These are phyloP conservation scores for Colostygia pectinataria DNA, from an alignment of 2,888 invertebrate genomes.

Conservation along the genomic window DNA sequence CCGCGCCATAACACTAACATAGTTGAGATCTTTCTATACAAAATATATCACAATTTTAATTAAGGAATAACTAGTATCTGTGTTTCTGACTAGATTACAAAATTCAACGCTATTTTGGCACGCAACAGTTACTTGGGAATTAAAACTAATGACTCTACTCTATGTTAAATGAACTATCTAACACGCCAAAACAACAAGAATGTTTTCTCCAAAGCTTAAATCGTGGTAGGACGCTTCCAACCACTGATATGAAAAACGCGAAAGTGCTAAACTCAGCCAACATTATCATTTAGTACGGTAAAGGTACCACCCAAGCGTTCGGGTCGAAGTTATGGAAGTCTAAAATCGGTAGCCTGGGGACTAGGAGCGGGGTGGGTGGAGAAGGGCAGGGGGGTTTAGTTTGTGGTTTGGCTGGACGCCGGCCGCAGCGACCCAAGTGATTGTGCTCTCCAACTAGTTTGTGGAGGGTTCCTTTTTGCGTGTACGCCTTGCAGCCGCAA, in stretches of 20 bases:
- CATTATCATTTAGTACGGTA: conserved; percentile 49
- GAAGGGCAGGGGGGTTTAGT: conserved; percentile 34
- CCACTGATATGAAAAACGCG: conserved; percentile 2
- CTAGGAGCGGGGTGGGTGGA: conserved; percentile 58
- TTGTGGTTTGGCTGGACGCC: conserved; percentile 47
- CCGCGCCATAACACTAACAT: neutral
- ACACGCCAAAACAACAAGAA: neutral
- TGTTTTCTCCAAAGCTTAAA: neutral
- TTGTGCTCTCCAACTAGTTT: conserved; percentile 77
- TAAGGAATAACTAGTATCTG: conserved; percentile 9
- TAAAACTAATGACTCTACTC: neutral
- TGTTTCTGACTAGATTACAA: conserved; percentile 10
- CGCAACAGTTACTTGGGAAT: conserved; percentile 16
- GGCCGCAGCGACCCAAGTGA: conserved; percentile 67
- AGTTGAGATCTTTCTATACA: conserved; percentile 19
- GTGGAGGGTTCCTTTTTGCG: conserved; percentile 71
- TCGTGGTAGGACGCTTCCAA: neutral
- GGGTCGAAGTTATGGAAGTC: conserved; percentile 74
- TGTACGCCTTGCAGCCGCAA: conserved; percentile 77
- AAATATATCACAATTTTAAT: conserved; percentile 23
- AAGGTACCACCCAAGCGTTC: conserved; percentile 71
- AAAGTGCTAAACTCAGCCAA: neutral
- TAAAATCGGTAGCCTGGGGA: conserved; percentile 62
- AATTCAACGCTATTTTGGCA: conserved; percentile 19
- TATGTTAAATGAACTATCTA: neutral